Base-by-base conservation (phyloP, 2,888 invertebrate species). In the Troides oblongomaculatus region DNA sequence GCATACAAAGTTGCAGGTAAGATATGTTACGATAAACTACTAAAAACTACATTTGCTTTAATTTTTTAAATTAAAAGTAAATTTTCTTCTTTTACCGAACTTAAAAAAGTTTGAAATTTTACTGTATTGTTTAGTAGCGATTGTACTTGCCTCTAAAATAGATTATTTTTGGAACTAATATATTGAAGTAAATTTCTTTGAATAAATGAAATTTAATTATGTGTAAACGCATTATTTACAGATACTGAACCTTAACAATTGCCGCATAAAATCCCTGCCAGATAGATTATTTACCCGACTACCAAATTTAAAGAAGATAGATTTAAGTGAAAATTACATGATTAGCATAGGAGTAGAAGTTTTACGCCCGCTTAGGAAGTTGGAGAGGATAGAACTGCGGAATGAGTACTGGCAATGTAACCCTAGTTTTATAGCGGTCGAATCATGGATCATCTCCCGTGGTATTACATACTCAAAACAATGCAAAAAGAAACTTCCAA, bases 241-340 rank as follows among this genome's bases (percentile, higher is more conserved):
- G 90, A 85, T 93, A 23, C 83, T 95, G 1, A 94, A 94, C 78
- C 81, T 95, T 53, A 93, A 94, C 72, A 91, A 92, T 72, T 94
- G 95, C 59, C 93, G 94, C 71, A 93, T 95, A 64, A 93, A 93
- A 75, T 86, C 92, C 18, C 75, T 95, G 62, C 92, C 93, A 7
- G 83, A 87, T 0, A 84, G 92, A 62, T 76, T 93, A 12, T 94
- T 95, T 71, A 86, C 82, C 12, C 87, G 93, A 64, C 69, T 95
- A 62, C 94, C 94, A 0, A 93, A 93, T 73, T 79, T 95, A 30
- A 87, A 87, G 64, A 89, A 92, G 65, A 77, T 95, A 66, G 94
- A 95, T 80, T 77, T 95, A 66, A 93, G 94, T 23, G 93, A 93
- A 74, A 95, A 95, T 78, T 93, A 94, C 73, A 83, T 95, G 72